Base-by-base conservation (phyloP, 2,797 vertebrate genomes). In the Serranus cabrilla region DNA sequence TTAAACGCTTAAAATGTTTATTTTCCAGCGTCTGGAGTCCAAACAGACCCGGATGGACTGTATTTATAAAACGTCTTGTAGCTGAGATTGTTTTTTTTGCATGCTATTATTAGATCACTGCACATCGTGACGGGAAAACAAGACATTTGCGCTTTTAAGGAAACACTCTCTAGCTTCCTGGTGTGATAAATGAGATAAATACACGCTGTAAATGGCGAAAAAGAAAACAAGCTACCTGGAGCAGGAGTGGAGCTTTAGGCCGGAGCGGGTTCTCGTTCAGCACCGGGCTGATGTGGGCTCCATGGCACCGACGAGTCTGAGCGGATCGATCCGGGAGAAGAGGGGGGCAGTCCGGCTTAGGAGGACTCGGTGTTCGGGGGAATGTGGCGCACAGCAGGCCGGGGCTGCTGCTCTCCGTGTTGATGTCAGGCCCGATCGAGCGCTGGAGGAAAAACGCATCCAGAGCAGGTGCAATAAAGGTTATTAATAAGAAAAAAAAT, bases 271-370 rank as follows among this genome's bases (percentile, higher is more conserved):
- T 43, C 42, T 43, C 5, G 72, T 56, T 94, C 89, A 94, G 81
- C 78, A 80, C 74, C 91, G 47, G 80, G 73, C 84, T 62, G 87
- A 47, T 70, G 81, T 61, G 55, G 78, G 64, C 80, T 91, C 92
- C 94, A 94, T 94, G 72, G 80, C 91, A 71, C 82, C 74, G 77
- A 76, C 71, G 16, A 18, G 68, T 82, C 42, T 17, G 65, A 8
- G 17, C 34, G 76, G 40, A 31, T 76, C 54, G 75, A 74, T 59
- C 79, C 60, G 8, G 34, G 1, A 34, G 5, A 34, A 6, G 5
- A 34, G 1, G 34, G 34, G 34, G 7, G 4, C 5, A 4, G n/a
- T 34, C 5, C 7, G 34, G 7, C 34, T 34, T 34, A 34, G 8
- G 34, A 34, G 34, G 34, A 34, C 34, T 34, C 34, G 34, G 34